Conservation (phyloP, 1,140 invertebrate genomes). For the Drosophila sucinea region DNA sequence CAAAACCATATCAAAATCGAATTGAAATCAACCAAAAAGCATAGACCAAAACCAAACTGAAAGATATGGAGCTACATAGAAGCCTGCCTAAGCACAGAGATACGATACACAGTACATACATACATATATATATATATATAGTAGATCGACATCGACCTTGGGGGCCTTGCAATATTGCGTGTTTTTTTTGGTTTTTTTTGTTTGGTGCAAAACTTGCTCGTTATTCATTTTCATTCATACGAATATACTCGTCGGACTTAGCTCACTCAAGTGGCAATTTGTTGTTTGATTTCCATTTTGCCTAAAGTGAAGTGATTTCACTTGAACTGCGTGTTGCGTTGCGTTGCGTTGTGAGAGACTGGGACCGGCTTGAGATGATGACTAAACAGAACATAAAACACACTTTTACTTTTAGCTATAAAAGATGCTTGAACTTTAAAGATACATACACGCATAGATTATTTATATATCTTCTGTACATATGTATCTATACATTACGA, state of each 20-base stretch:
- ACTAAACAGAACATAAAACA: slow-evolving; percentile 54
- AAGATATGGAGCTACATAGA: slow-evolving; percentile 64
- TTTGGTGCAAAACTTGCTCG: slow-evolving; percentile 29
- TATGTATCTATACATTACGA: slow-evolving; percentile 3
- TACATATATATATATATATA: not conserved
- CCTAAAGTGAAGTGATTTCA: slow-evolving; percentile 32
- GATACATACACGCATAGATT: slow-evolving; percentile 1
- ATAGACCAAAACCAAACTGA: slow-evolving; percentile 24
- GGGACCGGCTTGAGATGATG: slow-evolving; percentile 30
- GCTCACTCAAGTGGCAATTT: slow-evolving; percentile 51
- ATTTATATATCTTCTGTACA: slow-evolving; percentile 22
- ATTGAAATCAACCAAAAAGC: slow-evolving; percentile 44
- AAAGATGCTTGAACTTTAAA: slow-evolving; percentile 47
- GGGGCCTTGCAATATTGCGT: slow-evolving; percentile 16
- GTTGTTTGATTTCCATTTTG: slow-evolving; percentile 33
- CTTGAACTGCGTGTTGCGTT: slow-evolving; percentile 22
- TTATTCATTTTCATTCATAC: slow-evolving; percentile 57
- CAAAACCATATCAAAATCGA: slow-evolving; percentile 55
- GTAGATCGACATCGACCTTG: slow-evolving; percentile 62
- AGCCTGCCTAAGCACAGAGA: slow-evolving; percentile 45
- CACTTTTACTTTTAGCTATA: slow-evolving; percentile 68
- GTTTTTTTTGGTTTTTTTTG: slow-evolving; percentile 2
- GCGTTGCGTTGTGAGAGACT: not conserved
- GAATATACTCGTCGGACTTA: slow-evolving; percentile 27
- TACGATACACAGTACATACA: not conserved